Evolutionary conservation across 2,113 vertebrate species (phyloP).

Genomic region (Ageneiosus marmoratus): DNA sequence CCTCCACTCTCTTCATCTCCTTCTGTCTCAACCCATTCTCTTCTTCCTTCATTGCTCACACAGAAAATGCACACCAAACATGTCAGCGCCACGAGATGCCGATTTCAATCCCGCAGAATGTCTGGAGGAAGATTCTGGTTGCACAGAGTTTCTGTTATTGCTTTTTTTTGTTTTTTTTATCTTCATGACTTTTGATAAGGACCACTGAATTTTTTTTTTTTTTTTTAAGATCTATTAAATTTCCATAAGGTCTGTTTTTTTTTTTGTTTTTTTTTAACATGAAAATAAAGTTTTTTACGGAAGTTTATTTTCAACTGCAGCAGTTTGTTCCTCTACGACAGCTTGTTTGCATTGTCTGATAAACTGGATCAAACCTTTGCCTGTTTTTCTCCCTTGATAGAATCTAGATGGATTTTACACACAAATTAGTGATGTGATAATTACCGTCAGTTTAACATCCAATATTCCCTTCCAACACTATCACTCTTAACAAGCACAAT

Average conservation of each 20-base stretch:
- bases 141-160: conserved; percentile 28
- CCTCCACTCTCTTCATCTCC: conserved; percentile 15
- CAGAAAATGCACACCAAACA: not conserved
- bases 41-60: not conserved
- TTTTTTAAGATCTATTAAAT: conserved; percentile 35
- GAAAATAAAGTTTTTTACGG: conserved; percentile 10
- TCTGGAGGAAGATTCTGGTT: not conserved
- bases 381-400: conserved; percentile 27
- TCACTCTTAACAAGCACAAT: conserved; percentile 23
- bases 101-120: not conserved
- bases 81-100: not conserved
- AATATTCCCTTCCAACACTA: conserved; percentile 23
- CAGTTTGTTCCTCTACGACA: conserved; percentile 37
- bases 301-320: conserved; percentile 43
- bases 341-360: conserved; percentile 27
- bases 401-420: conserved; percentile 40
- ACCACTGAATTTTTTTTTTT: conserved; percentile 37
- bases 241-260: conserved; percentile 45
- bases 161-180: conserved; percentile 37
- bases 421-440: conserved; percentile 51
- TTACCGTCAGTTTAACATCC: conserved; percentile 47
- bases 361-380: conserved; percentile 45
- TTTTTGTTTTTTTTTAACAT: not conserved
- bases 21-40: not conserved
- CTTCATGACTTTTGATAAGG: conserved; percentile 40